Conservation (phyloP, 2,113 vertebrate genomes). For the Papio anubis region DNA sequence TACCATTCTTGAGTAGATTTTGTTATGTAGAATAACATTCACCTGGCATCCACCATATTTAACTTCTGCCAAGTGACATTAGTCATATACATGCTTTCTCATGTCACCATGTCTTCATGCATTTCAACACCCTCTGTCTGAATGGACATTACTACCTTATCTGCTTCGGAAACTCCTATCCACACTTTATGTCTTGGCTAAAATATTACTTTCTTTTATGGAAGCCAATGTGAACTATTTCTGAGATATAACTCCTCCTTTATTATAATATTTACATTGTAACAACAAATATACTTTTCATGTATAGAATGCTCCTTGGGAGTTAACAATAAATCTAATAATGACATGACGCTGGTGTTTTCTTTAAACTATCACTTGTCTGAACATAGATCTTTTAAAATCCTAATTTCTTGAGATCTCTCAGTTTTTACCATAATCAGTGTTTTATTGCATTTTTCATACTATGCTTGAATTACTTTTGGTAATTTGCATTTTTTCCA, state of each 20-base stretch:
- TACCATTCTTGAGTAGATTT: background rate
- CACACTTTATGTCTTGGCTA: background rate
- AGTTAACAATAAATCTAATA: background rate
- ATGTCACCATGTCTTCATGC: background rate
- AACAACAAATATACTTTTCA: background rate
- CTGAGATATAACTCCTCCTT: background rate
- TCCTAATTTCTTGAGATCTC: background rate
- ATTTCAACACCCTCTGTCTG: background rate
- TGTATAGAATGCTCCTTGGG: background rate
- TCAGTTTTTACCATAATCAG: background rate
- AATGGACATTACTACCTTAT: background rate
- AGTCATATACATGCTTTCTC: background rate
- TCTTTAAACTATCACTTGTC: background rate
- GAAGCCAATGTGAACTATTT: background rate
- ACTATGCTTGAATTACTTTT: background rate
- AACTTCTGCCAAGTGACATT: background rate
- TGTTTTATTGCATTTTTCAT: background rate
- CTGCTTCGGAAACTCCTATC: background rate
- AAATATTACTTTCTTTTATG: background rate
- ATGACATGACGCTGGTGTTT: background rate
- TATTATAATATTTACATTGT: background rate
- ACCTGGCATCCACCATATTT: background rate
- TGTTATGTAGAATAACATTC: background rate
- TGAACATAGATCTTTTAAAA: background rate
- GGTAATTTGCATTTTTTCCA: background rate